Percentiles rank a stretch among this genome's conserved stretches.
phyloP scores from a whole-genome alignment of 2,113 vertebrate species.

The Bathybates hornii region DNA sequence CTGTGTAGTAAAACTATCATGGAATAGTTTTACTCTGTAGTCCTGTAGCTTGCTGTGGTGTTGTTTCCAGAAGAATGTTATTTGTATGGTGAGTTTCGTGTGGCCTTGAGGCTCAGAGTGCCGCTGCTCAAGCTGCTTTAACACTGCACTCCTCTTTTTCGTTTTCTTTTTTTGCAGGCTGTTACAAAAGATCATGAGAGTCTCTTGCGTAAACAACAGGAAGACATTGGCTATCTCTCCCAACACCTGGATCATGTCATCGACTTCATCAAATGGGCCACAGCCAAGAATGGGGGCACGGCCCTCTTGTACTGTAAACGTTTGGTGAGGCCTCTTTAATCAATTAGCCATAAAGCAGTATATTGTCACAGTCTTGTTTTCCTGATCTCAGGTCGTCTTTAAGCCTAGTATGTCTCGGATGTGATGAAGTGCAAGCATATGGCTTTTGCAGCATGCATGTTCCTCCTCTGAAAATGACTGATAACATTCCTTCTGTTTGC shows the following conservation, averaged over 20 bases:
- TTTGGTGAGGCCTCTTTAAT: slow-evolving; percentile 35
- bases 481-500: slow-evolving; percentile 39
- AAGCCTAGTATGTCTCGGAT: background rate
- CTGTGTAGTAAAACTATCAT: background rate
- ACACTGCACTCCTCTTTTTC: background rate
- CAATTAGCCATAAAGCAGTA: background rate
- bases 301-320: slow-evolving; percentile 66
- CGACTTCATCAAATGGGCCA: slow-evolving; percentile 89
- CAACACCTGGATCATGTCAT: slow-evolving; percentile 91
- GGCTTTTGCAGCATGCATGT: background rate
- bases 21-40: background rate
- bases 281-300: slow-evolving; percentile 84
- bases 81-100: background rate
- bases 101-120: background rate
- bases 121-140: background rate
- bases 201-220: slow-evolving; percentile 86
- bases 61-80: background rate
- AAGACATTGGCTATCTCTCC: slow-evolving; percentile 85
- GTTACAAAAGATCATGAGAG: slow-evolving; percentile 86
- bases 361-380: background rate
- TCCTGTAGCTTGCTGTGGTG: background rate
- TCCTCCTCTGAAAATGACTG: slow-evolving; percentile 10
- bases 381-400: background rate
- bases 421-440: slow-evolving; percentile 9
- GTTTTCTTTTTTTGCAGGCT: slow-evolving; percentile 53